Conservation (phyloP, 2,113 vertebrate genomes). For the Malurus melanocephalus region DNA sequence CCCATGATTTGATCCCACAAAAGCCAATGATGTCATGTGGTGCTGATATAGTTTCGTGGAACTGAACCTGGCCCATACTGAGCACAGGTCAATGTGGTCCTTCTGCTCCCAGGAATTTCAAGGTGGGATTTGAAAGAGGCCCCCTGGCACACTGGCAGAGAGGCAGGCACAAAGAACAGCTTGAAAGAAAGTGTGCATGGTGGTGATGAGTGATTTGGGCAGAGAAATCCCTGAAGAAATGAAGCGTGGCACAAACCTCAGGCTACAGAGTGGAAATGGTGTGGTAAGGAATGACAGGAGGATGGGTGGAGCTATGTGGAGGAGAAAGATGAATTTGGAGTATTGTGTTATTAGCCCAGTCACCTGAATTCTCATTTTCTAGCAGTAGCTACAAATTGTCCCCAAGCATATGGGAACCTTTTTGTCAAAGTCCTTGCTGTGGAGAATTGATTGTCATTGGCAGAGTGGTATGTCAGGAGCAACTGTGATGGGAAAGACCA, state of each 20-base stretch:
- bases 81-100: accelerated
- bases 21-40: neutral
- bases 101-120: neutral
- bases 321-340: neutral
- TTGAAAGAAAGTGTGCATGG: neutral
- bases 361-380: neutral
- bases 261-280: neutral
- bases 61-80: accelerated
- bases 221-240: neutral
- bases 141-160: neutral
- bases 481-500: accelerated
- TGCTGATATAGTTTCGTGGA: neutral
- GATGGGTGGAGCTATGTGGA: neutral
- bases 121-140: neutral
- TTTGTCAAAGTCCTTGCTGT: neutral
- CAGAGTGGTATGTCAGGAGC: neutral
- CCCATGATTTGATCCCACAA: slow-evolving; percentile 4
- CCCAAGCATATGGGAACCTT: neutral
- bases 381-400: neutral
- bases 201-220: neutral
- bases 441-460: neutral
- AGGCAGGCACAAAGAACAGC: neutral
- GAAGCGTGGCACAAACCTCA: neutral
- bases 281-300: neutral
- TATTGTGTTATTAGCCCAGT: neutral